These are phyloP conservation scores for Sander lucioperca DNA, from an alignment of 2,113 vertebrate species.

Conservation along the genomic window DNA sequence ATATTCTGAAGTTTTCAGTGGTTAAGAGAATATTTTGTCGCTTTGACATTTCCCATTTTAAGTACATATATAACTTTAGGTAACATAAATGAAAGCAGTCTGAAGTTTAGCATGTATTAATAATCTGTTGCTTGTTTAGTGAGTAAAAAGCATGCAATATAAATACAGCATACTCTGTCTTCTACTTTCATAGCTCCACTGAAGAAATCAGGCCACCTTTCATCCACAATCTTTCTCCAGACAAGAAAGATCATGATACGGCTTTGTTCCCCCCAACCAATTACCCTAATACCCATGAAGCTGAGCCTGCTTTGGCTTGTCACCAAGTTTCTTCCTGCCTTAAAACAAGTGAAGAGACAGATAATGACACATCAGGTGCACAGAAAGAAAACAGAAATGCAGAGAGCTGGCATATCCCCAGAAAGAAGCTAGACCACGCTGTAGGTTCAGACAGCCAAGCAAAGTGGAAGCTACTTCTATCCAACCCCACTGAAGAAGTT, in stretches of 20 bases:
- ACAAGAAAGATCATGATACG: not conserved
- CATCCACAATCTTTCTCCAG: constrained; percentile 21
- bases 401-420: not conserved
- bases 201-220: constrained; percentile 49
- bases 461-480: constrained; percentile 20
- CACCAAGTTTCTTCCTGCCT: not conserved
- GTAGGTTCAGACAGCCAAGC: constrained; percentile 15
- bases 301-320: constrained; percentile 1
- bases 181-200: constrained; percentile 39
- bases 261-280: constrained; percentile 20
- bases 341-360: constrained; percentile 2
- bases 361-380: not conserved
- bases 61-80: not conserved
- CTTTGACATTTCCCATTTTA: not conserved
- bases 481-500: constrained; percentile 17
- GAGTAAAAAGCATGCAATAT: constrained; percentile 8
- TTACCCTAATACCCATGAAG: not conserved
- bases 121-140: not conserved
- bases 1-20: not conserved
- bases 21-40: not conserved
- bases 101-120: constrained; percentile 1
- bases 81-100: not conserved
- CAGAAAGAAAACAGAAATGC: constrained; percentile 10
- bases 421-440: constrained; percentile 5
- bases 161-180: not conserved